Base-by-base conservation (phyloP, 2,113 vertebrate species). In the Zeus faber region DNA sequence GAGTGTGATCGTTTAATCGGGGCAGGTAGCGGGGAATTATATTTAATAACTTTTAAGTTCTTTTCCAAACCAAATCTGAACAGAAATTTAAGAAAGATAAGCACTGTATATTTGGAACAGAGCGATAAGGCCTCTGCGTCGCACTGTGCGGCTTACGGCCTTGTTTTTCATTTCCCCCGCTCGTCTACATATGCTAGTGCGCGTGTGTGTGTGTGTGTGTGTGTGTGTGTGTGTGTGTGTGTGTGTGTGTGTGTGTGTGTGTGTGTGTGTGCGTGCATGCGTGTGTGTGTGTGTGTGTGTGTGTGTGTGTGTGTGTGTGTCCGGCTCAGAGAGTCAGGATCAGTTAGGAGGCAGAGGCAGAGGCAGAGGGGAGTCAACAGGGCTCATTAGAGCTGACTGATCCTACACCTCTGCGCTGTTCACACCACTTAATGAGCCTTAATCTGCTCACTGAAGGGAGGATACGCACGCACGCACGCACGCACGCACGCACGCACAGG, bases 341-440 rank as follows among this genome's bases (percentile, higher is more conserved):
- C 7, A 9, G 29, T 31, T 31, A 1, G 2, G 29, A 1, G 29
- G 5, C 7, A 5, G 29, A 31, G 29, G 11, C 7, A 31, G 6
- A 31, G 29, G 11, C 2, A 31, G 1, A 14, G 53, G 70, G 46
- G 65, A 80, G 79, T 79, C 77, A 77, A 75, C 69, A 68, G 81
- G 77, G 47, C 77, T 84, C 77, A 74, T 86, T 84, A 83, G 59
- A 75, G 67, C 64, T 53, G 75, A 80, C 74, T 79, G 77, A 79
- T 82, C 75, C 72, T 54, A 76, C 72, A 77, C 79, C 75, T 75
- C 74, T 5, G 27, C 76, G n/a, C n/a, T 65, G 80, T 76, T 75
- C 75, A 57, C 59, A 14, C 58, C 77, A 69, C 75, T 80, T 79
- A 82, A 77, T 64, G 37, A 82, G 64, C 52, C 58, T 63, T 82